Evolutionary conservation across 2,113 vertebrate genomes (phyloP), one percentile per base, ranked within the genome.

Genomic region (Pimephales promelas): DNA sequence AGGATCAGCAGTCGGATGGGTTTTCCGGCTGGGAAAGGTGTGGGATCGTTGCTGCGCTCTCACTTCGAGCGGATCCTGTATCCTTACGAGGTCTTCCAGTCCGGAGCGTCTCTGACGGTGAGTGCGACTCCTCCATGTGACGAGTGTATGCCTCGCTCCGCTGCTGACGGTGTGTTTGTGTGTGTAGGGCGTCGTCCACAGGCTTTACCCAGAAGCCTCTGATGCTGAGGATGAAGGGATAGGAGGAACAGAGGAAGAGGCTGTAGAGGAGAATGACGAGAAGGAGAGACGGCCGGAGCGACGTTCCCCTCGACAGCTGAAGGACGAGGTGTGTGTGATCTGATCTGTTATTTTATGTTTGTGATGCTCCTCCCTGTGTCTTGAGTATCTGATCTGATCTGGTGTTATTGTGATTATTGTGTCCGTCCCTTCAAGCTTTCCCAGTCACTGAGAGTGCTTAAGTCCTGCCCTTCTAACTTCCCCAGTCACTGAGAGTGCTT

Each of bases 1-100:
- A 98, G 96, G 91, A 96, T 99, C 86, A 94, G 96, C 34, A 95
- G 92, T 82, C 95, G 97, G 3, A 95, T 99, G 93, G 97, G 97
- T 75, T 99, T 97, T 89, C 94, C 97, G n/a, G 90, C 95, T 0
- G 97, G 97, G 77, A 98, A 96, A 91, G 96, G 96, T 88, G 95
- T 94, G 0, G 96, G 97, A 0, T 97, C 98, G 0, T 89, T 99
- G 76, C 92, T 99, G 49, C 98, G 98, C 84, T 95, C 96, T 31
- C 98, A 99, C 87, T 99, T 98, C 72, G 97, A 99, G 88, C 93
- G 95, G 85, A 97, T 99, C 89, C 94, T 99, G 5, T 99, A 99
- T 89, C 98, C 98, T 0, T 99, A 99, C 2, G 98, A 99, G 77
- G 96, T 99, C 84, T 99, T 99, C 91, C 97, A 98, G 81, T 96